Conservation (phyloP, 2,797 vertebrate genomes). For the Hipposideros larvatus region DNA sequence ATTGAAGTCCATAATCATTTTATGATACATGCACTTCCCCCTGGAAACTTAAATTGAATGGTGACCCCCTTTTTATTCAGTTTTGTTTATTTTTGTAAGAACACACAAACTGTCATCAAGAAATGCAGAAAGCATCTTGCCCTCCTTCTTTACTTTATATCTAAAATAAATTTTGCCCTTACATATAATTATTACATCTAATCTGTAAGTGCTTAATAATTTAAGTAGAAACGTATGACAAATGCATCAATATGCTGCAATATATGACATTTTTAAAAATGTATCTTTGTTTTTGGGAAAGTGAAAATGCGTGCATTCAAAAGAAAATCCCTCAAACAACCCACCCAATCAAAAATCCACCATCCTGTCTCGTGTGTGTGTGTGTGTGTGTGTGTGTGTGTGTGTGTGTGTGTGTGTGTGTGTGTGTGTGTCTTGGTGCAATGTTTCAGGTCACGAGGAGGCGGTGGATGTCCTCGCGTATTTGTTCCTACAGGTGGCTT, state of each 20-base stretch:
- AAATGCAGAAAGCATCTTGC: conserved; percentile 89
- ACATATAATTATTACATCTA: conserved; percentile 94
- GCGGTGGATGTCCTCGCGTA: not conserved
- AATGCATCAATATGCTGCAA: conserved; percentile 96
- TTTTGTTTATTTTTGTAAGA: conserved; percentile 84
- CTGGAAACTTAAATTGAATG: conserved; percentile 85
- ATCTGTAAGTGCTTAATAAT: conserved; percentile 96
- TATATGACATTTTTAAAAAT: conserved; percentile 94
- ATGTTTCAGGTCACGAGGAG: not conserved
- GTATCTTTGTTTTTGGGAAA: conserved; percentile 89
- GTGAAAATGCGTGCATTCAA: conserved; percentile 93
- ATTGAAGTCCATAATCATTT: conserved; percentile 92
- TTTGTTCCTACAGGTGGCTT: conserved; percentile 49
- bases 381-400: not conserved
- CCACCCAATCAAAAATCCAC: conserved; percentile 75
- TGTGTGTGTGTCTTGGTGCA: not conserved
- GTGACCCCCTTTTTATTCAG: conserved; percentile 73
- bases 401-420: not conserved
- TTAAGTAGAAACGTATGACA: conserved; percentile 97
- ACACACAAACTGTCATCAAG: conserved; percentile 88
- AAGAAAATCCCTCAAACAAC: conserved; percentile 75
- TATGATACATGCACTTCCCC: conserved; percentile 95
- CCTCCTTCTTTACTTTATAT: conserved; percentile 92
- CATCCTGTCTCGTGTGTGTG: not conserved
- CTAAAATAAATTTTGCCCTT: conserved; percentile 98